Evolutionary conservation across 2,888 invertebrate genomes (phyloP).

Genomic region (Ormyrus thymus): DNA sequence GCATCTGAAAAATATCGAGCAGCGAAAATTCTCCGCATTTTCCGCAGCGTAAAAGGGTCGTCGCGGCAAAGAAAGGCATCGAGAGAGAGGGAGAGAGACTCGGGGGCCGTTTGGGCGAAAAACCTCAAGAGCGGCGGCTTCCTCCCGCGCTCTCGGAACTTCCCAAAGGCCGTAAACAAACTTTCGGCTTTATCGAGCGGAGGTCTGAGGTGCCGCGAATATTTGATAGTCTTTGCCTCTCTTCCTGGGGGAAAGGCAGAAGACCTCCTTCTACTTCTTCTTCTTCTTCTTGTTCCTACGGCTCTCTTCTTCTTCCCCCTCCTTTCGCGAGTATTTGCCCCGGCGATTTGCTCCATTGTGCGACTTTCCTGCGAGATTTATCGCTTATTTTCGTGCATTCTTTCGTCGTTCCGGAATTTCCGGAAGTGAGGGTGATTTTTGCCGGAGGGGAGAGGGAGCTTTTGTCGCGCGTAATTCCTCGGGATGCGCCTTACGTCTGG

Average conservation of each 20-base stretch:
- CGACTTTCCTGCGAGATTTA: constrained; percentile 26
- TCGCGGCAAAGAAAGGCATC: background rate
- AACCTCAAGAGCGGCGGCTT: constrained; percentile 32
- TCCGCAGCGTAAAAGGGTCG: too few relatives aligned
- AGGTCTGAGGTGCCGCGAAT: constrained; percentile 67
- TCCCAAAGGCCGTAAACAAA: constrained; percentile 69
- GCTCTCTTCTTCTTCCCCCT: background rate
- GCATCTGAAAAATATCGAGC: too few relatives aligned
- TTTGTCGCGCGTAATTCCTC: too few relatives aligned
- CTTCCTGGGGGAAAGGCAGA: background rate
- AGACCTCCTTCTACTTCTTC: constrained; percentile 51
- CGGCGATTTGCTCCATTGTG: constrained; percentile 53
- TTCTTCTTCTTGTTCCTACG: constrained; percentile 9
- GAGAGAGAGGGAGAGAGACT: constrained; percentile 56
- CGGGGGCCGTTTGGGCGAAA: constrained; percentile 22
- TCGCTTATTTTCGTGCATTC: constrained; percentile 20
- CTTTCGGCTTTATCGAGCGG: constrained; percentile 71
- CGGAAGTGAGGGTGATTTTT: background rate
- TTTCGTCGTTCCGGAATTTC: background rate
- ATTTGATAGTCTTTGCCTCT: constrained; percentile 66
- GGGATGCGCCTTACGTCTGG: too few relatives aligned
- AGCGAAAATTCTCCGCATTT: too few relatives aligned
- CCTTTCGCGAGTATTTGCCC: constrained; percentile 39
- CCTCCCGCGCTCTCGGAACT: constrained; percentile 18
- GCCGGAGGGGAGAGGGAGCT: background rate